Base-by-base conservation (phyloP, 2,888 invertebrate species). In the Autographa pulchrina region DNA sequence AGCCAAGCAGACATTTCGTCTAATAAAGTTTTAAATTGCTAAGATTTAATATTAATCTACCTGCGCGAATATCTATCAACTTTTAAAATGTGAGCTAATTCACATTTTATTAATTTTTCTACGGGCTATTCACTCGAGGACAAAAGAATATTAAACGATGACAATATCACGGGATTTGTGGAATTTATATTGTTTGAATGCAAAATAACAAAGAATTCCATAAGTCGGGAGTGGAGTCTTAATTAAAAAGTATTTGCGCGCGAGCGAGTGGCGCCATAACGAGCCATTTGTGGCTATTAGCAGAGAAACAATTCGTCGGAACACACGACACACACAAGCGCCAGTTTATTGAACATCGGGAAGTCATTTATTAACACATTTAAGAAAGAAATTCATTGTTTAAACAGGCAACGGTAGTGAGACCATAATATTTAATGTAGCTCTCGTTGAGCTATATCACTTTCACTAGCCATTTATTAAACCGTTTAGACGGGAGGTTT, bases 191-290 rank as follows among this genome's bases (percentile, higher is more conserved):
- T 60, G 52, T 66, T 68, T 63, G 52, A 69, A 31, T 60, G 18
- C 52, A 68, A 54, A 77, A 68, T 70, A 68, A 72, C 68, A 74
- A 77, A 74, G 77, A 80, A 81, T 78, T 75, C 75, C 72, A 81
- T 81, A 78, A 72, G 64, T 60, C 63, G 64, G 80, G 86, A 83
- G 81, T 69, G 77, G 78, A 73, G 69, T 83, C 84, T 89, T 88
- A 90, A 90, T 90, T 90, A 89, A 89, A 88, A 85, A 77, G 85
- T 89, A 90, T 90, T 90, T 83, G 83, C 83, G 66, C 35, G 75
- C 80, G 73, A 84, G 62, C 67, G 74, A 80, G 83, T 77, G 80
- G 83, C 82, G 77, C 38, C 77, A 80, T 86, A 87, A 88, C 85
- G 80, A 86, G 85, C 75, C 82, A 78, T 86, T 88, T 88, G 82